Conservation (phyloP, 2,888 invertebrate species). For the Anaspis maculata region DNA sequence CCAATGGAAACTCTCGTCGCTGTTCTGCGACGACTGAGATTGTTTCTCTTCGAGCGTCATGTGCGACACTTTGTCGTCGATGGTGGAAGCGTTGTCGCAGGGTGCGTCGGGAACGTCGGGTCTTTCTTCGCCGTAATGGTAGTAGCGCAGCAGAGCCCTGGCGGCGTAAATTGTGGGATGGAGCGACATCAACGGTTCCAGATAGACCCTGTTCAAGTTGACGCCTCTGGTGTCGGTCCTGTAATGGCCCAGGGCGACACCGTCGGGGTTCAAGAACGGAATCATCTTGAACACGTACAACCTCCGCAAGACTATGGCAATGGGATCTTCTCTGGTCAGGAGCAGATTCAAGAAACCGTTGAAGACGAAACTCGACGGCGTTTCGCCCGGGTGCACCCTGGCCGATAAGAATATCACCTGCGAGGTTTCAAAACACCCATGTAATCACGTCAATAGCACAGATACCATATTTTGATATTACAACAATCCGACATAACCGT, state of each 20-base stretch:
- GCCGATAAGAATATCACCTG: slow-evolving; percentile 80
- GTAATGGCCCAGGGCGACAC: slow-evolving; percentile 79
- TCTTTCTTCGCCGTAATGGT: slow-evolving; percentile 59
- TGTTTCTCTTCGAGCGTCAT: slow-evolving; percentile 35
- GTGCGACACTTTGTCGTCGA: slow-evolving; percentile 34
- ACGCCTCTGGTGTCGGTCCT: slow-evolving; percentile 80
- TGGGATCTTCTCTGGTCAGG: slow-evolving; percentile 63
- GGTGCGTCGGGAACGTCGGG: slow-evolving; percentile 41
- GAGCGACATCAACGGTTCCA: slow-evolving; percentile 62
- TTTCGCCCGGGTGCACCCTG: slow-evolving; percentile 88
- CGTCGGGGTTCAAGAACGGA: slow-evolving; percentile 88
- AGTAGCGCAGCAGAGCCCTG: slow-evolving; percentile 66
- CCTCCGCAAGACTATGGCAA: slow-evolving; percentile 64
- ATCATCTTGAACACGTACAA: slow-evolving; percentile 82
- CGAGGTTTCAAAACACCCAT: slow-evolving; percentile 17
- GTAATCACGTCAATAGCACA: too few relatives aligned
- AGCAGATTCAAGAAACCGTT: slow-evolving; percentile 80
- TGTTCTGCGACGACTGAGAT: too few relatives aligned
- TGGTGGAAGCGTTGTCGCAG: slow-evolving; percentile 25
- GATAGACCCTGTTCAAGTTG: slow-evolving; percentile 80
- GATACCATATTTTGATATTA: too few relatives aligned
- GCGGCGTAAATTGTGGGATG: slow-evolving; percentile 86
- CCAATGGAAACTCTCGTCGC: too few relatives aligned
- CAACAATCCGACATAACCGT: too few relatives aligned
- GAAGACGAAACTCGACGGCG: slow-evolving; percentile 83